Percentiles rank a stretch among this genome's conserved stretches.
These are phyloP conservation scores for Neosilurus hyrtlii DNA, from an alignment of 2,797 vertebrate species.

Conservation along the genomic window DNA sequence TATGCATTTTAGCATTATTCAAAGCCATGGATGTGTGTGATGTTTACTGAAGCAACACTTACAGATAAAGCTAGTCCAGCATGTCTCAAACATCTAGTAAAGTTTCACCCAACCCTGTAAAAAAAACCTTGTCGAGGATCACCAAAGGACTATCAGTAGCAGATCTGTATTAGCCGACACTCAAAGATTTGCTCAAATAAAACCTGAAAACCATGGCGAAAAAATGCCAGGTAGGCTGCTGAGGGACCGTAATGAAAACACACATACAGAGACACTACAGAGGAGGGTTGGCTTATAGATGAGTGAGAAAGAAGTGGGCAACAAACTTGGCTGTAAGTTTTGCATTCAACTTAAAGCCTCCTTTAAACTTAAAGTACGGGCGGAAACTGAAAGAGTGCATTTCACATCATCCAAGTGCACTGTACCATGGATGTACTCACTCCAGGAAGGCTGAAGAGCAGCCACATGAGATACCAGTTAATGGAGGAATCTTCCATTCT, in stretches of 20 bases:
- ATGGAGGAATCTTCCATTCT: too few species aligned
- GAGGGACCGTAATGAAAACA: neutral
- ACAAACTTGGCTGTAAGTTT: neutral
- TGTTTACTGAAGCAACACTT: neutral
- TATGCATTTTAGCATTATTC: neutral
- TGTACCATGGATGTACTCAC: neutral
- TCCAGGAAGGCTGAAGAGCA: neutral
- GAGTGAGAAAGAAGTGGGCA: neutral
- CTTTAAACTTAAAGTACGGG: neutral
- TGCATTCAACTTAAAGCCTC: neutral
- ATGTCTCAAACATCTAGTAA: neutral
- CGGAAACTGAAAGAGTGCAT: neutral
- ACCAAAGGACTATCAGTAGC: too few species aligned
- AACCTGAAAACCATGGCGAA: neutral
- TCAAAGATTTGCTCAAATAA: neutral
- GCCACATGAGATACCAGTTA: neutral
- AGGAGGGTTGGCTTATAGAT: neutral
- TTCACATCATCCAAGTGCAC: neutral
- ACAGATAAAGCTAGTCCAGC: neutral
- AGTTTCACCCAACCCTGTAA: neutral
- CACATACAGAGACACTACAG: neutral
- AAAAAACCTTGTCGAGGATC: neutral
- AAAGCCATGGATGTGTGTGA: neutral
- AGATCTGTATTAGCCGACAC: neutral
- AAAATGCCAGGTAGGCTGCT: neutral